A percentile compares a stretch with the other conserved stretches of the same genome.
These are phyloP conservation scores for Plecturocebus donacophilus DNA, from an alignment of 2,113 vertebrate species.

Conservation along the genomic window DNA sequence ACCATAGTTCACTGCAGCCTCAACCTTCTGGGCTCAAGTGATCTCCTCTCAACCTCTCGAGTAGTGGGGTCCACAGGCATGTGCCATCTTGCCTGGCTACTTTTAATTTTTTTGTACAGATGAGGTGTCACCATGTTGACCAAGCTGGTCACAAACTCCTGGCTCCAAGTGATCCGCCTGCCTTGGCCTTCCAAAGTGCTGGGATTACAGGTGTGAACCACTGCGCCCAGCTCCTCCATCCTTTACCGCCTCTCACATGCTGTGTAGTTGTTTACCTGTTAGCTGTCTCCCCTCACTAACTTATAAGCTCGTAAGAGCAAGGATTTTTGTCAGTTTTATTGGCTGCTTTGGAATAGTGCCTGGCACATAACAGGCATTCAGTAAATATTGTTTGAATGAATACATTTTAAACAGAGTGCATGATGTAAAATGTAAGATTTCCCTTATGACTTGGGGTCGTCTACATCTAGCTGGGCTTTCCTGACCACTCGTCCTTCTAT, in stretches of 20 bases:
- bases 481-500: not conserved
- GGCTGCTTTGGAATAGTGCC: not conserved
- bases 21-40: too few species aligned
- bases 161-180: too few species aligned
- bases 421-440: not conserved
- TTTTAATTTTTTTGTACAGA: too few species aligned
- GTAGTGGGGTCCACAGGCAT: not conserved
- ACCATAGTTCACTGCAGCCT: too few species aligned
- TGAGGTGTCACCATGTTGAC: too few species aligned
- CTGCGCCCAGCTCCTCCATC: too few species aligned
- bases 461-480: not conserved
- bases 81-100: not conserved
- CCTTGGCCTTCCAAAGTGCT: too few species aligned
- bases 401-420: not conserved
- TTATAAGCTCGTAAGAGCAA: not conserved
- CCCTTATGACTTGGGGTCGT: not conserved
- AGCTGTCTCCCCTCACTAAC: not conserved
- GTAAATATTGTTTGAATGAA: not conserved
- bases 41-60: too few species aligned
- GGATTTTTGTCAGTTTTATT: not conserved
- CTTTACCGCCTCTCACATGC: not conserved
- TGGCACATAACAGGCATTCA: not conserved
- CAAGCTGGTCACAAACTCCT: too few species aligned
- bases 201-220: too few species aligned
- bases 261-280: not conserved